Conservation (phyloP, 2,113 vertebrate species). For the Calyptomena viridis region DNA sequence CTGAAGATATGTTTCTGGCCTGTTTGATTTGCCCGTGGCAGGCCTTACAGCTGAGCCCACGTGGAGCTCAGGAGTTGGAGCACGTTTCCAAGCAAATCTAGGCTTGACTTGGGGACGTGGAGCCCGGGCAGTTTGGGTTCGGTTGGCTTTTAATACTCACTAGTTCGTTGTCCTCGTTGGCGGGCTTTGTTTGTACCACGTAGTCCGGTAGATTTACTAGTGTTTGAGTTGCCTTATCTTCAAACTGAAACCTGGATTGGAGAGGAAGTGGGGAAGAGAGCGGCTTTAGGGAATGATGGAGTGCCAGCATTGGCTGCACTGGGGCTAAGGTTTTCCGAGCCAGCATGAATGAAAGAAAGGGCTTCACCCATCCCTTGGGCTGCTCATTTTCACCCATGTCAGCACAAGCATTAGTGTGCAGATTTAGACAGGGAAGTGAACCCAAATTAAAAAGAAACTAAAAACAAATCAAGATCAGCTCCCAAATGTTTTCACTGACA, state of each 20-base stretch:
- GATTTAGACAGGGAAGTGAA: not conserved
- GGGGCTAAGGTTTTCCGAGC: not conserved
- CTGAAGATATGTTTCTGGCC: not conserved
- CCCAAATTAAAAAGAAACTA: not conserved
- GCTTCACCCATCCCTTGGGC: slow-evolving; percentile 26
- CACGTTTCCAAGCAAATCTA: not conserved
- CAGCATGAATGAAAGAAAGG: not conserved
- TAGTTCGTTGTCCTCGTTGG: no score
- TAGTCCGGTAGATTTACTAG: not conserved
- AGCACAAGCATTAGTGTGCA: not conserved
- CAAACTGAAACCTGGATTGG: not conserved
- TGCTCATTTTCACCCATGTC: not conserved
- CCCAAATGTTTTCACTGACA: not conserved
- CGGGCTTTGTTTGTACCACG: not conserved
- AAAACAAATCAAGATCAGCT: not conserved
- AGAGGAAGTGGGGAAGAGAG: not conserved
- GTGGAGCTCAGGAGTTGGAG: not conserved
- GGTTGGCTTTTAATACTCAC: not conserved
- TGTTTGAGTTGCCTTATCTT: not conserved
- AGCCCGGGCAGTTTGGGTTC: not conserved
- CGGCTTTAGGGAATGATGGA: not conserved
- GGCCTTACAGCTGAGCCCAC: not conserved
- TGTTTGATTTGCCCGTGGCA: not conserved
- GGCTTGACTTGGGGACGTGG: not conserved
- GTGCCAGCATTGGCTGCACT: not conserved